Evolutionary conservation across 2,113 vertebrate species (phyloP).

Genomic region (Syngnathus scovelli): DNA sequence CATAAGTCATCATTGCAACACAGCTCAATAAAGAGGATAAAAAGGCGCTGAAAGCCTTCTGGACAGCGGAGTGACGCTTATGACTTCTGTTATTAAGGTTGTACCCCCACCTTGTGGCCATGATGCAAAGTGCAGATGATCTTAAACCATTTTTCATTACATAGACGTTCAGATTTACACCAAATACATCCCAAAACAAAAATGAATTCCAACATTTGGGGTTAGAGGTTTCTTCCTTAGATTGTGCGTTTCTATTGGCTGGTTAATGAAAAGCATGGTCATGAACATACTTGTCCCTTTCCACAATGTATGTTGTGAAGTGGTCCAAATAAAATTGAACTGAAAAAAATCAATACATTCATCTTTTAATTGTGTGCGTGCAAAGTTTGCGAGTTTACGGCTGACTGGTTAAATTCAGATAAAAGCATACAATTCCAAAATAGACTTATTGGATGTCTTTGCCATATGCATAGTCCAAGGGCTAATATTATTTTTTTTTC

Average conservation of each 20-base stretch:
- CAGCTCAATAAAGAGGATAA: slow-evolving; percentile 10
- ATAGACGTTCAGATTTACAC: background rate
- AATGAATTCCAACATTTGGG: background rate
- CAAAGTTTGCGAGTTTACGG: too few relatives aligned
- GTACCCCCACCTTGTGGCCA: slow-evolving; percentile 55
- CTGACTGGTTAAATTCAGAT: too few relatives aligned
- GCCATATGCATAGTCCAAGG: too few relatives aligned
- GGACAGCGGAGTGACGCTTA: background rate
- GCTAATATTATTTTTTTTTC: too few relatives aligned
- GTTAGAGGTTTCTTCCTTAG: background rate
- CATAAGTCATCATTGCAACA: slow-evolving; percentile 22
- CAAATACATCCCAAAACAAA: background rate
- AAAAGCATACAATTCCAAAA: too few relatives aligned
- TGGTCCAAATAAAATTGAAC: too few relatives aligned
- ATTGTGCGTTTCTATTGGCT: background rate
- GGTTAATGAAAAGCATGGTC: too few relatives aligned
- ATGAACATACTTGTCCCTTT: too few relatives aligned
- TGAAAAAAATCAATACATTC: too few relatives aligned
- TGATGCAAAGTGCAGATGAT: background rate
- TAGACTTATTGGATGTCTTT: too few relatives aligned
- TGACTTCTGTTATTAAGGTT: slow-evolving; percentile 26
- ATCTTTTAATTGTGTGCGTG: too few relatives aligned
- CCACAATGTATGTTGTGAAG: too few relatives aligned
- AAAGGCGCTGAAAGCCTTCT: slow-evolving; percentile 2
- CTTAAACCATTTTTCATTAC: background rate